Conservation (phyloP, 92 coral and sea anemone genomes). For the Bergia sp. region DNA sequence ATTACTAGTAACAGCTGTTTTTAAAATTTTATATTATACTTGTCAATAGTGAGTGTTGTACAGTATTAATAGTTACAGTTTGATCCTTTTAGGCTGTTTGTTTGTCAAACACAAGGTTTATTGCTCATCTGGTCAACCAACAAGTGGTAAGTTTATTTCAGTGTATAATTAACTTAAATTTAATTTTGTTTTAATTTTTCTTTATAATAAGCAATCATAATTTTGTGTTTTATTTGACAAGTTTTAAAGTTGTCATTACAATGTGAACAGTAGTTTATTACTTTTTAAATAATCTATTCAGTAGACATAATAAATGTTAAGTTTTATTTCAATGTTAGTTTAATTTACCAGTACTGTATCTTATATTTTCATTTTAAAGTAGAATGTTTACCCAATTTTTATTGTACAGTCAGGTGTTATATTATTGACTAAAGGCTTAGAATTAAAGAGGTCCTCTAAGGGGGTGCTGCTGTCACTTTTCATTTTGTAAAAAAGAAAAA, state of each 20-base stretch:
- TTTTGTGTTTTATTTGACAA: too few species aligned
- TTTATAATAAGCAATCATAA: neutral
- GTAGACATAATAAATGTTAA: neutral
- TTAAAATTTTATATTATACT: too few species aligned
- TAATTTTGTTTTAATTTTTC: neutral
- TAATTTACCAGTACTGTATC: neutral
- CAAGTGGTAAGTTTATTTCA: slow-evolving; percentile 80
- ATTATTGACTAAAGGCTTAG: too few species aligned
- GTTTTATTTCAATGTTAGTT: neutral
- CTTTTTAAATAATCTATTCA: too few species aligned
- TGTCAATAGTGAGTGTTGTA: neutral
- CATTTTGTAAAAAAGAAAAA: too few species aligned
- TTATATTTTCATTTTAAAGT: neutral
- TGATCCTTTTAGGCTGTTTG: slow-evolving; percentile 74
- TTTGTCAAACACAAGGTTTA: slow-evolving; percentile 83
- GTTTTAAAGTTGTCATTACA: too few species aligned
- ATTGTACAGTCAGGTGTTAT: too few species aligned
- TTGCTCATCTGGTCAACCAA: slow-evolving; percentile 96
- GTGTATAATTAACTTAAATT: neutral
- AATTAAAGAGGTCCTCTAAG: too few species aligned
- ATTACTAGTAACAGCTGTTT: too few species aligned
- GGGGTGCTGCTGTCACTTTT: too few species aligned
- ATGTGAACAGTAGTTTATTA: too few species aligned
- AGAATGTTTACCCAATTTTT: too few species aligned
- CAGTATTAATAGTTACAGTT: neutral